These are phyloP conservation scores for Zaprionus lachaisei DNA, from an alignment of 1,140 invertebrate genomes.

Conservation along the genomic window DNA sequence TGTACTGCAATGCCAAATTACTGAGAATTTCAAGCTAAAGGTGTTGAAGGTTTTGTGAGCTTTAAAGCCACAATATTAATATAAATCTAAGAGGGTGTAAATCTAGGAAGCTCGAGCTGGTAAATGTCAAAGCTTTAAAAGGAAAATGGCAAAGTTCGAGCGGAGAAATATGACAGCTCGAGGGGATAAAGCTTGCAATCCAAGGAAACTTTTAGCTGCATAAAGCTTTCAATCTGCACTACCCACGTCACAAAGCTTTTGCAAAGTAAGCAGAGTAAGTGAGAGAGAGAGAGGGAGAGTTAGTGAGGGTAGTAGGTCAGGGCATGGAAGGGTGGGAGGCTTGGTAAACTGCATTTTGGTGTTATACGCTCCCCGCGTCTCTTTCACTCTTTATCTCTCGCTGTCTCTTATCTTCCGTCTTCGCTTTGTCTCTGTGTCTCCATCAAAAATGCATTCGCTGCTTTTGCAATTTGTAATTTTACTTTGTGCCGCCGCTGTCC, in stretches of 20 bases:
- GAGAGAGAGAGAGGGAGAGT: neutral
- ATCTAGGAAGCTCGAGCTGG: too few relatives aligned
- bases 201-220: neutral
- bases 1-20: too few relatives aligned
- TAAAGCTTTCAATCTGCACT: neutral
- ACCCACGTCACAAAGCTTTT: too few relatives aligned
- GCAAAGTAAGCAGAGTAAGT: neutral
- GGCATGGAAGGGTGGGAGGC: neutral
- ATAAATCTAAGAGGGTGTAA: too few relatives aligned
- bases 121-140: too few relatives aligned
- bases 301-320: neutral
- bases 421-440: neutral
- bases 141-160: too few relatives aligned
- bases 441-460: constrained; percentile 34
- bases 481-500: constrained; percentile 1
- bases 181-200: too few relatives aligned
- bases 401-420: neutral
- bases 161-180: too few relatives aligned
- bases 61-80: neutral
- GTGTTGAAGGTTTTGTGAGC: neutral
- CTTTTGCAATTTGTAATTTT: constrained; percentile 13
- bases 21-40: neutral
- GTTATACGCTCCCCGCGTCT: neutral
- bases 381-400: neutral
- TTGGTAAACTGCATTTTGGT: neutral